Evolutionary conservation across 2,113 vertebrate genomes (phyloP).

Genomic region (Pardalotus punctatus): DNA sequence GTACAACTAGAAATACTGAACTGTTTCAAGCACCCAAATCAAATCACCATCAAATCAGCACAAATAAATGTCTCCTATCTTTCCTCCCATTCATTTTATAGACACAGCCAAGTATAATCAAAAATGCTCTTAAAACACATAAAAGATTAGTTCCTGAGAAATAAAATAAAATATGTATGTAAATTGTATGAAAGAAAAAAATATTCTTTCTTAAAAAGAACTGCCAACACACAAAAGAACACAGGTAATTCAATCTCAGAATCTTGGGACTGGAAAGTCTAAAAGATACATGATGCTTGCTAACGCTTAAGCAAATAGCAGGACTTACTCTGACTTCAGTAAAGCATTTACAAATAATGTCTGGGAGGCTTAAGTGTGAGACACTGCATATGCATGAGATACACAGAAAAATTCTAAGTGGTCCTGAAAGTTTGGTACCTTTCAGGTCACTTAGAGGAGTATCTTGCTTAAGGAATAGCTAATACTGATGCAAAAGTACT

Average conservation of each 20-base stretch:
- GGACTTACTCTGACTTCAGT: neutral
- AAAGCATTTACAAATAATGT: neutral
- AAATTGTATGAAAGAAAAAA: neutral
- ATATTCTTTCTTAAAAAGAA: neutral
- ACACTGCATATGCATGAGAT: neutral
- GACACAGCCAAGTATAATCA: neutral
- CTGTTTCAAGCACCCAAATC: neutral
- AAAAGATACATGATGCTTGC: neutral
- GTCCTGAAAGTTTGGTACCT: neutral
- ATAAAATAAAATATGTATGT: neutral
- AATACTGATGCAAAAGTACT: neutral
- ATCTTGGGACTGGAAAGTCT: neutral
- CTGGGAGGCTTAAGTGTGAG: neutral
- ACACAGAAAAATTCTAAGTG: neutral
- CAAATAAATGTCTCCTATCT: neutral
- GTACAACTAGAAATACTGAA: neutral
- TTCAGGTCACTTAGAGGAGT: neutral
- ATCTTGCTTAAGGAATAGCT: neutral
- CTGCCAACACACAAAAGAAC: neutral
- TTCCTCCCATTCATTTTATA: neutral
- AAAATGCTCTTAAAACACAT: neutral
- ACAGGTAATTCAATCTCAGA: neutral
- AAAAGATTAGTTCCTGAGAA: neutral
- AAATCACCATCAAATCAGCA: neutral
- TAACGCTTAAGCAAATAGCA: neutral